A percentile compares a stretch with the other conserved stretches of the same genome.
phyloP scores from a whole-genome alignment of 2,888 invertebrate species.

The Chrysolina haemoptera region DNA sequence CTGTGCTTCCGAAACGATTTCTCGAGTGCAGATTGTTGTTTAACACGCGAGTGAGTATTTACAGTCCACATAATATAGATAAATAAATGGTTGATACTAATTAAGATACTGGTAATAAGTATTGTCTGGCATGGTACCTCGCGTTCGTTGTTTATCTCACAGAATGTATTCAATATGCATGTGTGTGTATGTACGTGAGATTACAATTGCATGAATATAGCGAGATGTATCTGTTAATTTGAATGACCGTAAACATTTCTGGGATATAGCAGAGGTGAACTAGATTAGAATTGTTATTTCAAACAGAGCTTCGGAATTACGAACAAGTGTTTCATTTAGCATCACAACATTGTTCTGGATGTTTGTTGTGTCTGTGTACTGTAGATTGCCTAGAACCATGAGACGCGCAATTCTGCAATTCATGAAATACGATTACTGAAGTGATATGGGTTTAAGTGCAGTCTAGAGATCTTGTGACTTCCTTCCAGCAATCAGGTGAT shows the following conservation, averaged over 20 bases:
- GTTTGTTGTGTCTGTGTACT: no score
- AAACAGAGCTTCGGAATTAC: not conserved
- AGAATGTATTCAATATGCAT: conserved; percentile 27
- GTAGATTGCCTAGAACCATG: no score
- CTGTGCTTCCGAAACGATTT: conserved; percentile 28
- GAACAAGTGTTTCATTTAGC: not conserved
- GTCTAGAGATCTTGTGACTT: no score
- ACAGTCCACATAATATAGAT: conserved; percentile 15
- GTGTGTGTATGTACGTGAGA: conserved; percentile 5
- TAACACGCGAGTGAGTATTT: conserved; percentile 38
- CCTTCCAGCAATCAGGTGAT: no score
- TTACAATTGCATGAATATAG: not conserved
- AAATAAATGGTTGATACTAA: conserved; percentile 39
- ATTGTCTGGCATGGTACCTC: conserved; percentile 8
- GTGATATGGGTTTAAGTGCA: no score
- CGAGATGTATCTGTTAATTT: conserved; percentile 15
- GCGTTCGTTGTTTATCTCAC: conserved; percentile 31
- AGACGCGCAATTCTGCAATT: no score
- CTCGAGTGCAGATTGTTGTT: conserved; percentile 33
- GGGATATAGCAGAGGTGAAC: not conserved
- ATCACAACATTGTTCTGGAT: no score
- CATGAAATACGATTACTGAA: no score
- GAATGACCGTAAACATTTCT: conserved; percentile 12
- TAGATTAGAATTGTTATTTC: not conserved
- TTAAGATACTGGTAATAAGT: conserved; percentile 32